Conservation (phyloP, 2,113 vertebrate species). For the Mionectes macconnelli region DNA sequence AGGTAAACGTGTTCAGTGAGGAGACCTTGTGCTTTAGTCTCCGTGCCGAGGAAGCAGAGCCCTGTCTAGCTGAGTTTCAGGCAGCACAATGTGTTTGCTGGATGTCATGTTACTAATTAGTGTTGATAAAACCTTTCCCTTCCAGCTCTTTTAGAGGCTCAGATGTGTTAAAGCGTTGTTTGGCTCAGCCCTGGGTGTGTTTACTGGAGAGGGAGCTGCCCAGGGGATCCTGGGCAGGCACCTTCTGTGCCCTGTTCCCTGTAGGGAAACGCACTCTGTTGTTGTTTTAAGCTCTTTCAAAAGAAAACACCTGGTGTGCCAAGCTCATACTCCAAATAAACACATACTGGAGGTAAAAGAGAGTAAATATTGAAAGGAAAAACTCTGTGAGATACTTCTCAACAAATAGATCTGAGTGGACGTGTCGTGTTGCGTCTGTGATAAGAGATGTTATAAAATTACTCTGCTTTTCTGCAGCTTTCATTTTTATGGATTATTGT, state of each 20-base stretch:
- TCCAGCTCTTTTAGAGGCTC: neutral
- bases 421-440: neutral
- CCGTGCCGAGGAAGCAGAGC: neutral
- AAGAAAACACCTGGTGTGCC: neutral
- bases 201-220: neutral
- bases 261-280: neutral
- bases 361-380: neutral
- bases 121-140: neutral
- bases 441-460: neutral
- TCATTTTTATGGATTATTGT: neutral
- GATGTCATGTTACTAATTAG: neutral
- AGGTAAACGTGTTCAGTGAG: rapidly evolving
- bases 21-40: neutral
- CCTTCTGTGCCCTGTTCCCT: neutral
- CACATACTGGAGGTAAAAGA: neutral
- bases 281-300: neutral
- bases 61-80: neutral
- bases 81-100: neutral
- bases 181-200: neutral
- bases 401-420: neutral
- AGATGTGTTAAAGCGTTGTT: neutral
- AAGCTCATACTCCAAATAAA: neutral
- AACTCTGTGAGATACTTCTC: neutral
- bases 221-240: neutral
- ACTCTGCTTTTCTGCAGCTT: neutral